These are phyloP conservation scores for Thalpophila matura DNA, from an alignment of 2,888 invertebrate genomes.

Conservation along the genomic window DNA sequence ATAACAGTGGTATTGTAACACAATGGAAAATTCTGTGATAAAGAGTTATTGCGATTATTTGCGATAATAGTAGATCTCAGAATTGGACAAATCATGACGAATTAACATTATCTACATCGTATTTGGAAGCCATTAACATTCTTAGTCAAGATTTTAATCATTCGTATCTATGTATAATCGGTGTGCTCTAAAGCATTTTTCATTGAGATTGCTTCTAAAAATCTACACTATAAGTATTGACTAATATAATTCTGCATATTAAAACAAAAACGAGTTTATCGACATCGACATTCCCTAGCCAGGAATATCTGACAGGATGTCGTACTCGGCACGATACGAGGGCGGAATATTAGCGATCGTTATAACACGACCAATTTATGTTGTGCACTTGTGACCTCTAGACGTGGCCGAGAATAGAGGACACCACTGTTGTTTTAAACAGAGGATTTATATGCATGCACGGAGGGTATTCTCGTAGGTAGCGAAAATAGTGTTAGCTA, in stretches of 20 bases:
- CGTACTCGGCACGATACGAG: slow-evolving; percentile 77
- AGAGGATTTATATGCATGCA: slow-evolving; percentile 40
- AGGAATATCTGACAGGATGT: slow-evolving; percentile 83
- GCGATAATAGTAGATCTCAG: not conserved
- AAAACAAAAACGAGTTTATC: slow-evolving; percentile 47
- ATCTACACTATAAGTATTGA: not conserved
- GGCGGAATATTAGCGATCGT: slow-evolving; percentile 75
- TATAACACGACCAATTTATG: slow-evolving; percentile 73
- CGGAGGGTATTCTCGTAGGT: slow-evolving; percentile 21
- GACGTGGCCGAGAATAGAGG: slow-evolving; percentile 55
- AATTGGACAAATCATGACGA: not conserved
- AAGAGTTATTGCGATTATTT: not conserved
- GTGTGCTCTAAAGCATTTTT: not conserved
- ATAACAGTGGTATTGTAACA: not conserved
- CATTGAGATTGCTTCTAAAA: slow-evolving; percentile 2
- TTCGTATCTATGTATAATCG: slow-evolving; percentile 3
- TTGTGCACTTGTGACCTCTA: slow-evolving; percentile 66
- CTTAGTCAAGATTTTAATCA: not conserved
- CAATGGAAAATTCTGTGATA: slow-evolving; percentile 1
- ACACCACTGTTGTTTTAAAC: slow-evolving; percentile 43
- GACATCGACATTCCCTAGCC: slow-evolving; percentile 71
- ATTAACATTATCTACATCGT: not conserved
- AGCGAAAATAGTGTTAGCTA: slow-evolving; percentile 42
- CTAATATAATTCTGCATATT: slow-evolving; percentile 40
- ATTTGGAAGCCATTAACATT: slow-evolving; percentile 25